Base-by-base conservation (phyloP, 2,797 vertebrate genomes). In the Parotocinclus haroldoi region DNA sequence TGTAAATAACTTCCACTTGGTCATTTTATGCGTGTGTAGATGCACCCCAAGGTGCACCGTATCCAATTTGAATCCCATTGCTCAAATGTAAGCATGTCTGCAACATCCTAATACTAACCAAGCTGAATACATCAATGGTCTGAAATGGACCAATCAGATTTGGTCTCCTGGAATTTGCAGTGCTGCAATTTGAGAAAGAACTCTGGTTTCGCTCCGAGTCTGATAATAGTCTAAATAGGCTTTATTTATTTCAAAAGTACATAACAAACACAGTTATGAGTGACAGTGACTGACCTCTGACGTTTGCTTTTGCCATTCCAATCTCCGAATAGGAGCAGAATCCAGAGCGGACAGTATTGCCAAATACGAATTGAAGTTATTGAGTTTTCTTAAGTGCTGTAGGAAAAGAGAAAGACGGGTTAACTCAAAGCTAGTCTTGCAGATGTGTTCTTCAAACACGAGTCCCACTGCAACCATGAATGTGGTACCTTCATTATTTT, bases 311-410 rank as follows among this genome's bases (percentile, higher is more conserved):
- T 96, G 95, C 95, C 95, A 98, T 77, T 98, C 95, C 27, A 98
- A 89, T 68, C 95, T 90, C 36, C 95, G 85, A 76, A 98, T 90
- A 46, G 95, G 95, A 0, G 95, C 95, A 0, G 95, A 97, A 85
- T 96, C 95, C 80, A 98, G 82, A 0, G 94, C 95, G 0, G 95
- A 98, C 72, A 98, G 90, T 75, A 97, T 95, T 76, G 95, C 93
- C 89, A 98, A 83, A 82, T 96, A 98, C 7, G 95, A 98, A 85
- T 98, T 98, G 77, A 98, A 98, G 83, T 98, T 98, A 82, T 92
- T 97, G 54, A 98, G 90, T 79, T 96, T 98, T 62, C 94, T 75
- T 75, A 98, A 89, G 85, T 96, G 93, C 95, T 98, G 81, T 38
- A 44, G 7, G 10, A 58, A 44, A 49, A 17, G 9, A 12, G 52